Base-by-base conservation (phyloP, 2,888 invertebrate genomes). In the Hyppa rectilinea region DNA sequence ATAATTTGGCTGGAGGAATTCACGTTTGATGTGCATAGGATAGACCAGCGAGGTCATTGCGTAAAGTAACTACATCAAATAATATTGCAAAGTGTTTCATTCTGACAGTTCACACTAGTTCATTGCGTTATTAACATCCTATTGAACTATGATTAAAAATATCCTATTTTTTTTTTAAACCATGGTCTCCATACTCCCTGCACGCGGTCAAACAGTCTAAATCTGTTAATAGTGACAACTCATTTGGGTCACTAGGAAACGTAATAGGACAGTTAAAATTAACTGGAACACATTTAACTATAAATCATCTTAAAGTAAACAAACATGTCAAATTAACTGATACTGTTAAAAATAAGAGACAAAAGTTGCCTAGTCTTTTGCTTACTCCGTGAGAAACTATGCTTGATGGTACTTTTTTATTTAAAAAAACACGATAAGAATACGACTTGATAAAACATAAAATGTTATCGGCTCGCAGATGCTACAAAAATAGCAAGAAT, bases 161-260 rank as follows among this genome's bases (percentile, higher is more conserved):
- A n/a, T 66, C 59, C 29, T 12, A 34, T 29, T 64, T 26, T 36
- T 50, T 36, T 6, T 4, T 5, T 1, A 66, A 66, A 38, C 10
- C 10, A 3, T 72, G 5, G 64, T 62, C 59, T 1, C 64, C 49
- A 29, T 53, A 61, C 17, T 17, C n/a, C 55, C 38, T 72, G 81
- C 82, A 70, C 80, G 76, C 81, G 77, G 73, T 78, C 80, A 81
- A 78, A 70, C 68, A 74, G 69, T 85, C 85, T 87, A 88, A 82
- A 87, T 85, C 78, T 70, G 84, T 83, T 78, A 75, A 58, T 70
- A 83, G 80, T 87, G 85, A 83, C 89, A 85, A 76, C 82, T 87
- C 84, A 89, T 87, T 81, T 73, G 63, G 89, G 89, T 88, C 87
- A 88, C 82, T 88, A 85, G 87, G 86, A 88, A 85, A 86, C 82